Evolutionary conservation across 2,113 vertebrate genomes (phyloP).

Genomic region (Petaurus breviceps): DNA sequence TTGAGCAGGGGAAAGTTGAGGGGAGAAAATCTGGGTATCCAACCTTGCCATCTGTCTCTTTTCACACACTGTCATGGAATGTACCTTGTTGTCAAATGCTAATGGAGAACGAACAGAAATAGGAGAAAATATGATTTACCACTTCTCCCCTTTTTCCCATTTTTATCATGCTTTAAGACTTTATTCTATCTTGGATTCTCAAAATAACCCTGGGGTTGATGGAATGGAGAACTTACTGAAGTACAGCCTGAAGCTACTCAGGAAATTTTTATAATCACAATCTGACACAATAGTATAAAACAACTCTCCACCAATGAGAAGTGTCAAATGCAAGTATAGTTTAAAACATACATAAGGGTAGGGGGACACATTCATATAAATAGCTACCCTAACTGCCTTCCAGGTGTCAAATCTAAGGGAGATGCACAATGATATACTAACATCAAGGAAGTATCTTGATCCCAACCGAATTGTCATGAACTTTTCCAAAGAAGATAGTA

Average conservation of each 20-base stretch:
- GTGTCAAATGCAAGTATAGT: neutral
- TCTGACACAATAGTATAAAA: neutral
- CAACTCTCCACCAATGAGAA: neutral
- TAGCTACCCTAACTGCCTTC: neutral
- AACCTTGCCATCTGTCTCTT: neutral
- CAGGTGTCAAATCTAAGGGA: neutral
- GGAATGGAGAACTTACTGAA: neutral
- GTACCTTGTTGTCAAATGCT: neutral
- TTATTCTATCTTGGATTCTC: neutral
- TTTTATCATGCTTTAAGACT: neutral
- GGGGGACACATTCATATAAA: neutral
- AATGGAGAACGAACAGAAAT: neutral
- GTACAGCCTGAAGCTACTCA: neutral
- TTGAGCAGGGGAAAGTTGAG: constrained; percentile 16
- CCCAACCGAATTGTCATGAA: neutral
- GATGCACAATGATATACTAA: neutral
- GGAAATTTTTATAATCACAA: neutral
- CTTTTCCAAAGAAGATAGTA: neutral
- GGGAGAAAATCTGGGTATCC: neutral
- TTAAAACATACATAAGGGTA: neutral
- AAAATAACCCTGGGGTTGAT: neutral
- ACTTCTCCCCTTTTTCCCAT: neutral
- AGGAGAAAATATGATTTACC: neutral
- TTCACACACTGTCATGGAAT: neutral
- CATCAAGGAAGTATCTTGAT: neutral